Base-by-base conservation (phyloP, 1,140 invertebrate species). In the Drosophila bifasciata region DNA sequence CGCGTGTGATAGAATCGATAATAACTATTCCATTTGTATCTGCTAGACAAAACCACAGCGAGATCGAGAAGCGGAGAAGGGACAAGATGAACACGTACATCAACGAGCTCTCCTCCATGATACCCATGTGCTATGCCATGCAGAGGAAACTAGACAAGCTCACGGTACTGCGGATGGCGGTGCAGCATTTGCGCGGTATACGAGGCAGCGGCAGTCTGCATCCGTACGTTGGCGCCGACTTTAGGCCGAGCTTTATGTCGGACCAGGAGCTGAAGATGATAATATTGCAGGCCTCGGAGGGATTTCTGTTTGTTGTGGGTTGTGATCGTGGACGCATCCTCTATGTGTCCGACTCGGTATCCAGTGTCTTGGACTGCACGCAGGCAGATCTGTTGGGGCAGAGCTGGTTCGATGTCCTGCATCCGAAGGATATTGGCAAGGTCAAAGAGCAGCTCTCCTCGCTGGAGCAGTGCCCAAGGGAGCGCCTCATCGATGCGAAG, bases 61-160 rank as follows among this genome's bases (percentile, higher is more conserved):
- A 98, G 92, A 98, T 99, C 63, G 98, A 99, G 91, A 98, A 98
- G 90, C 93, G 97, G 1, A 93, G 98, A 3, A 93, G 98, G 15
- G 97, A 99, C 91, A 99, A 99, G 92, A 99, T 99, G 97, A 98
- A 98, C 92, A 97, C 95, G 0, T 98, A 98, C 91, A 98, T 99
- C 62, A 96, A 95, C 0, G 97, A 99, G 91, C 91, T 99, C 28
- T 97, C 97, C 25, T 93, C 95, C 1, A 96, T 99, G 94, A 94
- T 99, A 7, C 98, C 97, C 1, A 97, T 98, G 96, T 98, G 97
- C 89, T 95, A 96, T 79, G 96, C 96, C 1, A 97, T 98, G 96
- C 96, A 96, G 7, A 92, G 97, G 16, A 99, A 99, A 92, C 92
- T 98, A 66, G 98, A 98, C 92, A 99, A 99, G 91, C 92, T 99